Evolutionary conservation across 2,797 vertebrate genomes (phyloP), one percentile per base, ranked within the genome.

Genomic region (Sebastes wilsoni): DNA sequence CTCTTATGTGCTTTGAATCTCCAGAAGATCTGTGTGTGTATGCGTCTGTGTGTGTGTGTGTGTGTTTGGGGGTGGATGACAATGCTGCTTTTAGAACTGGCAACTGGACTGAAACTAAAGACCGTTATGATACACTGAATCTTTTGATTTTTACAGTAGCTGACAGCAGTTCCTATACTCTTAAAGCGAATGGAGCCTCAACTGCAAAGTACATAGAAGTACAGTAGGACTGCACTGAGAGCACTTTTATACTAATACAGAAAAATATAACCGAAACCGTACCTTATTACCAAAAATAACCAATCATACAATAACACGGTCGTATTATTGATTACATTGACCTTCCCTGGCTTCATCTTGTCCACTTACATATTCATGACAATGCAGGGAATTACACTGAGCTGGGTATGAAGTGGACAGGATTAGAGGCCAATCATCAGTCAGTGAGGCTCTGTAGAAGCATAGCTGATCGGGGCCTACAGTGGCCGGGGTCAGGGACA

Each of bases 371-470:
- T 88, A 84, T 82, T 88, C 55, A 34, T 66, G 61, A 79, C 72
- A 55, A 54, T 55, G 72, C 16, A 4, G 67, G 49, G 69, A 83
- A 75, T 83, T 83, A 82, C 5, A 73, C 54, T 76, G 76, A 90
- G 79, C 76, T 75, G 66, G 14, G 28, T 66, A 82, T 88, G 76
- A 90, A 88, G 70, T 81, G 81, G 58, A 72, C 66, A 60, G 85
- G 82, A 89, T 92, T 92, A 93, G 70, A 74, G 72, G 87, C 70
- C 87, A 92, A 88, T 90, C 85, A 90, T 90, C 71, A 73, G 69
- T 42, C 69, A 67, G 69, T n/a, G 74, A 56, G 72, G 76, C 46
- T 75, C 73, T 38, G 67, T 69, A 61, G 73, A 83, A 55, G 76
- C 34, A 22, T 32, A 30, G 75, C 72, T 85, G 77, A 86, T 87